Base-by-base conservation (phyloP, 2,888 invertebrate genomes). In the Melanostoma mellinum region DNA sequence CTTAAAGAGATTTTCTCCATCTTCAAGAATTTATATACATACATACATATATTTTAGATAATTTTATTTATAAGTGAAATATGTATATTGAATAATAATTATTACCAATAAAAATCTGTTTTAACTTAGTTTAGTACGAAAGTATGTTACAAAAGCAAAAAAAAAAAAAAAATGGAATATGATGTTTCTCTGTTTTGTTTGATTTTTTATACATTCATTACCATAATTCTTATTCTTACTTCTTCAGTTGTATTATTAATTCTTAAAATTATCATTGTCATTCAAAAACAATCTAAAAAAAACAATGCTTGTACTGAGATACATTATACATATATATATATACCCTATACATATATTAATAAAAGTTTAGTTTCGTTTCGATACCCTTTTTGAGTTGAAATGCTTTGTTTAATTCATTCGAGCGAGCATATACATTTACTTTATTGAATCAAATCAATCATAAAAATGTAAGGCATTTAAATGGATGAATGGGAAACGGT, bases 311-410 rank as follows among this genome's bases (percentile, higher is more conserved):
- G 77, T 82, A 82, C 72, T 74, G 77, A 76, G 76, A 77, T 82
- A 73, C 82, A 77, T 72, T 68, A 74, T 78, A 69, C 69, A 73
- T 82, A 82, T 63, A 20, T 63, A 20, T 20, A 65, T 77, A 74
- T 71, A 71, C 71, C 78, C 61, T 84, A 80, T 67, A 81, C 44
- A 69, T 68, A 72, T 72, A 84, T 63, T 60, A 84, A 84, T 79
- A 84, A 84, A 84, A 52, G 60, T 71, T 84, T 48, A 53, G 79
- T 74, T 79, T 84, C 69, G 69, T 84, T 84, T 79, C 78, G 65
- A 74, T 74, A 82, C 55, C 55, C 50, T 71, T 81, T 68, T 79
- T 84, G 58, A 69, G 68, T 74, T 75, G 50, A 61, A 78, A 48
- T n/a, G 42, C 20, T 20, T 40, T 35, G 36, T 53, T 69, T 53